A percentile compares a stretch with the other conserved stretches of the same genome.
Evolutionary conservation across 2,888 invertebrate genomes (phyloP).

Genomic region (Drosophila cracens): DNA sequence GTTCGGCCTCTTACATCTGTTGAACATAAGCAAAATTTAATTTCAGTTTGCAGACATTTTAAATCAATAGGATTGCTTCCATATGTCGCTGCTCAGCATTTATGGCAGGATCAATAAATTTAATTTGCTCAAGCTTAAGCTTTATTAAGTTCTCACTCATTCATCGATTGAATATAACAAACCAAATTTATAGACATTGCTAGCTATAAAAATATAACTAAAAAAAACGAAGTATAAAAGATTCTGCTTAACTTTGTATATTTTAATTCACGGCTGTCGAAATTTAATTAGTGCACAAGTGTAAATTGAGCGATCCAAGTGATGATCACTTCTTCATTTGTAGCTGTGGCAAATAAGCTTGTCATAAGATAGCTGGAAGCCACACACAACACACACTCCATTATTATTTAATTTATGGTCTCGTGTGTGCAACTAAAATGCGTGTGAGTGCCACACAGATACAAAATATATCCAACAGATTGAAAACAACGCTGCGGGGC

Average conservation of each 20-base stretch:
- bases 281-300: conserved; percentile 72
- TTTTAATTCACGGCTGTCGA: conserved; percentile 31
- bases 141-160: conserved; percentile 20
- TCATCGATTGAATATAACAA: conserved; percentile 28
- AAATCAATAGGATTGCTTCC: conserved; percentile 12
- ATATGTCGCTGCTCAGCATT: conserved; percentile 8
- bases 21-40: conserved; percentile 46
- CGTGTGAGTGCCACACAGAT: conserved; percentile 16
- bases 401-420: conserved; percentile 59
- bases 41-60: conserved; percentile 25
- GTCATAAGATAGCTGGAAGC: conserved; percentile 8
- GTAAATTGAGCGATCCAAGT: conserved; percentile 61
- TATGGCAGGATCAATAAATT: conserved; percentile 47
- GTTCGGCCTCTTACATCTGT: conserved; percentile 41
- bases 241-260: conserved; percentile 40
- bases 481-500: conserved; percentile 37
- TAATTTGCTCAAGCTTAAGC: conserved; percentile 17
- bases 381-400: conserved; percentile 33
- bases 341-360: conserved; percentile 7
- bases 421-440: conserved; percentile 19
- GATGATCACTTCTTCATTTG: conserved; percentile 62
- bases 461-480: conserved; percentile 12
- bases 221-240: neutral
- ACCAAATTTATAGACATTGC: conserved; percentile 10
- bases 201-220: neutral